These are phyloP conservation scores for Poecile atricapillus DNA, from an alignment of 2,113 vertebrate genomes.

Conservation along the genomic window DNA sequence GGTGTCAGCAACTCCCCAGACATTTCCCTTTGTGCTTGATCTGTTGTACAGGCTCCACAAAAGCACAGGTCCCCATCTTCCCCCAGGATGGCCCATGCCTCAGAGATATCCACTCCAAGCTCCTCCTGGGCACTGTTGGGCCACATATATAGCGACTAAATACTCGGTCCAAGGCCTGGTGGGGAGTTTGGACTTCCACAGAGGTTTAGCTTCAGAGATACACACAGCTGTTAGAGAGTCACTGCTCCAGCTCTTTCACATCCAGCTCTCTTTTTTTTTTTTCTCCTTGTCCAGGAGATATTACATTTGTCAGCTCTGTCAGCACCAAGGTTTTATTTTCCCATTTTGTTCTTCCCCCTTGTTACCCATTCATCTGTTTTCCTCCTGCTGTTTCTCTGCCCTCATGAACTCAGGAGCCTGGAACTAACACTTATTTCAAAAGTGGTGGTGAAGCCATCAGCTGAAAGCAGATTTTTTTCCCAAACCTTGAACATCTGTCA, in stretches of 20 bases:
- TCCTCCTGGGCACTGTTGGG: background rate
- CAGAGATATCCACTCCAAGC: background rate
- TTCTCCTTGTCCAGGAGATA: background rate
- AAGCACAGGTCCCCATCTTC: background rate
- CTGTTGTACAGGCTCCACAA: background rate
- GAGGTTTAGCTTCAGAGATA: background rate
- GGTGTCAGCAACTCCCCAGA: background rate
- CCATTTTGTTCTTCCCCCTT: background rate
- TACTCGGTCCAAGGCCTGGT: background rate
- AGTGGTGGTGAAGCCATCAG: background rate
- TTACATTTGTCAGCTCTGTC: background rate
- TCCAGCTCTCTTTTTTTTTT: background rate
- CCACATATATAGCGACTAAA: accelerated
- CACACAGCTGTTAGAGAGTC: background rate
- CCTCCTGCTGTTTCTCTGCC: background rate
- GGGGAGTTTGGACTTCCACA: background rate
- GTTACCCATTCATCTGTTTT: background rate
- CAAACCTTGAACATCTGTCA: slow-evolving; percentile 45
- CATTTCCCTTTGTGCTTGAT: background rate
- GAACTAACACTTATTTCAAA: slow-evolving; percentile 23
- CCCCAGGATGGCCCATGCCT: accelerated
- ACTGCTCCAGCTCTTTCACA: background rate
- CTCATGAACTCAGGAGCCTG: background rate
- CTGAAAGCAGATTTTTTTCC: background rate
- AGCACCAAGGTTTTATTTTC: background rate